Evolutionary conservation across 2,797 vertebrate genomes (phyloP), one percentile per base, ranked within the genome.

Genomic region (Sebastes variabilis): DNA sequence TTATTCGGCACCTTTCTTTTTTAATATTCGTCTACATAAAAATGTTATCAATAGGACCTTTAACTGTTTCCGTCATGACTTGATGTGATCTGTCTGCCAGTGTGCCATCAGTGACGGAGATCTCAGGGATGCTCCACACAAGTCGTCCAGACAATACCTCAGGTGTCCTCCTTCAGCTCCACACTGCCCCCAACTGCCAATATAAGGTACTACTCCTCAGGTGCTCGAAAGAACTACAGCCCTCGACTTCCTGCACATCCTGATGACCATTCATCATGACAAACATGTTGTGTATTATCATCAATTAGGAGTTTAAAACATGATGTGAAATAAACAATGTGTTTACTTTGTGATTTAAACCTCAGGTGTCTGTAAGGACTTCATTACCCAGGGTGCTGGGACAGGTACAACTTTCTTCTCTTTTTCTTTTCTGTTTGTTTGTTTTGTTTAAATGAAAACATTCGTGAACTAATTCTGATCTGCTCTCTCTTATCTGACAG

Each of bases 101-200:
- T 81, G 93, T 95, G 85, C 97, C 97, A 0, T 97, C 97, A 59
- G 93, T 93, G 16, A 95, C 95, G 4, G 97, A 98, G 89, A 97
- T 99, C 83, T 96, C 96, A 92, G 96, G 96, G 88, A 99, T 98
- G 89, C 95, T 99, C 36, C 98, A 99, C 71, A 92, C 96, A 49
- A 96, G 96, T 90, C 96, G 94, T 58, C 96, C 96, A 64, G 96
- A 96, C 84, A 96, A 97, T 75, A 81, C 95, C 55, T 97, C 93
- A 84, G 88, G 86, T 55, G 93, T 93, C 59, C 79, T 94, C 61
- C 87, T 99, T 60, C 96, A 97, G 86, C 97, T 99, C 91, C 97
- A 98, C 92, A 97, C 97, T 72, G 96, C 97, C 56, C 95, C 97
- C 84, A 96, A 97, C 91, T 99, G 98, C 92, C 96, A 96, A n/a